Evolutionary conservation across 2,113 vertebrate species (phyloP).

Genomic region (Periophthalmus modestus): DNA sequence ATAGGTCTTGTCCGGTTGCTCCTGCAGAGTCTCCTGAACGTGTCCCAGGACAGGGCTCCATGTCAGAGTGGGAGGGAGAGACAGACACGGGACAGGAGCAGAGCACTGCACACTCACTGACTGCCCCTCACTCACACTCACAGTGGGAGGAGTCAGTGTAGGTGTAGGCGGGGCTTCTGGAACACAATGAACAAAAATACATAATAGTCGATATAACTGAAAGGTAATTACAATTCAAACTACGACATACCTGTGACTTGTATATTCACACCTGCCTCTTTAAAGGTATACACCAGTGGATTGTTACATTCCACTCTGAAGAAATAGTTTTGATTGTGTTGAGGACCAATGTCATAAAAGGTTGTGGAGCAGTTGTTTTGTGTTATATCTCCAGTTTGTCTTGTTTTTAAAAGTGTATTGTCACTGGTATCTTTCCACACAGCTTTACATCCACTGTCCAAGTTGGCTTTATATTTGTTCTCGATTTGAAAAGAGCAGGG

Average conservation of each 20-base stretch:
- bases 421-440: not conserved
- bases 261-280: rapidly evolving
- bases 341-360: constrained; percentile 10
- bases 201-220: too few relatives aligned
- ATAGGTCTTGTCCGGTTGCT: too few relatives aligned
- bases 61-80: too few relatives aligned
- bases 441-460: not conserved
- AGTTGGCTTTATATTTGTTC: not conserved
- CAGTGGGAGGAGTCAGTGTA: constrained; percentile 15
- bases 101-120: constrained; percentile 2
- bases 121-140: constrained; percentile 1
- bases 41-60: too few relatives aligned
- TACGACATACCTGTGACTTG: not conserved
- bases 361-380: constrained; percentile 21
- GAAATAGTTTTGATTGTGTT: not conserved
- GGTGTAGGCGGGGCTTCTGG: not conserved
- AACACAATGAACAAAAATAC: not conserved
- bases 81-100: too few relatives aligned
- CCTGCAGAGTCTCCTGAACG: too few relatives aligned
- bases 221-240: too few relatives aligned
- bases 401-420: not conserved
- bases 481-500: constrained; percentile 33
- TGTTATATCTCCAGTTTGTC: not conserved
- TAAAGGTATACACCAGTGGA: not conserved
- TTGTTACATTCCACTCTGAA: constrained; percentile 33